phyloP scores from a whole-genome alignment of 2,113 vertebrate species.

The Hepsetus odoe region DNA sequence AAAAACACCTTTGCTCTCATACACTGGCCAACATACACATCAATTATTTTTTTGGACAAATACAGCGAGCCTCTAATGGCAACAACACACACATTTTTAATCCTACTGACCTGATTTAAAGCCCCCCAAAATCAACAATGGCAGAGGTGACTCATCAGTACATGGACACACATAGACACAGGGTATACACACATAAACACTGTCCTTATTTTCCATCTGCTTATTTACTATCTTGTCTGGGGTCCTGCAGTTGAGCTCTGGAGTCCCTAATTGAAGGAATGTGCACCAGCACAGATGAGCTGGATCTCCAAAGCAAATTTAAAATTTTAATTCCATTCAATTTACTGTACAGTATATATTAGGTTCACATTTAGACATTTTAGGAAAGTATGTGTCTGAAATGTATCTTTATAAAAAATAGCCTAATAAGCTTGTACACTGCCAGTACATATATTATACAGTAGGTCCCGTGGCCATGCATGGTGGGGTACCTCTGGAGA shows the following conservation, averaged over 20 bases:
- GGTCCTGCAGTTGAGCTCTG: background rate
- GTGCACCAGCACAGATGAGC: background rate
- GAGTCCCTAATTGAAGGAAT: background rate
- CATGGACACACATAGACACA: conserved; percentile 3
- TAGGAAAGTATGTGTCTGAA: background rate
- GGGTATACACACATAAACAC: conserved; percentile 12
- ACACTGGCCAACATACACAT: conserved; percentile 17
- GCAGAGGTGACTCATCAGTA: conserved; percentile 3
- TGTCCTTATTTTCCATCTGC: background rate
- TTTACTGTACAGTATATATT: background rate
- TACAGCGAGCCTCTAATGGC: conserved; percentile 16
- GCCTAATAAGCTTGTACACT: conserved; percentile 30
- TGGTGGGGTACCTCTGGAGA: conserved; percentile 10
- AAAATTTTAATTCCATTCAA: background rate
- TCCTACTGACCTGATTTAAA: conserved; percentile 30
- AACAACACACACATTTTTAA: conserved; percentile 29
- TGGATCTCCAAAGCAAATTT: background rate
- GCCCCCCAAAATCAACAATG: background rate
- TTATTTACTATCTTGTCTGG: conserved; percentile 1
- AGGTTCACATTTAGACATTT: background rate
- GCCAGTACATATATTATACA: conserved; percentile 16
- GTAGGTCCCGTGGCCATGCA: background rate
- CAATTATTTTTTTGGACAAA: conserved; percentile 40
- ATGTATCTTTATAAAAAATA: background rate
- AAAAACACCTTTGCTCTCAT: conserved; percentile 23